A percentile compares a stretch with the other conserved stretches of the same genome.
Evolutionary conservation across 2,113 vertebrate genomes (phyloP).

Genomic region (Alexandromys fortis): DNA sequence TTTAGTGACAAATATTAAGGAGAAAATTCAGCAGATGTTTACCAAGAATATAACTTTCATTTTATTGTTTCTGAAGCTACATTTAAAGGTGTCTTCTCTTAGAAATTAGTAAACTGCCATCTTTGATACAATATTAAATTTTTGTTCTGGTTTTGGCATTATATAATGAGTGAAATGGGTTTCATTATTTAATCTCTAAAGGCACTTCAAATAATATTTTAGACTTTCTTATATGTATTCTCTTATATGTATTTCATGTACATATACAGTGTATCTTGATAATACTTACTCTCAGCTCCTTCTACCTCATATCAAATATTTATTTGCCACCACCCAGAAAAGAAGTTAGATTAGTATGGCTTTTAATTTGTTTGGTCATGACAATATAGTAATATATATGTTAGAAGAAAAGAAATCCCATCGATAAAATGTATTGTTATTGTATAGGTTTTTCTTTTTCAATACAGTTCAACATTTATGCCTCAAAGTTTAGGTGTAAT

Average conservation of each 20-base stretch:
- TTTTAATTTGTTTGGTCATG: not conserved
- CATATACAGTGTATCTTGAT: not conserved
- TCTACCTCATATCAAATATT: not conserved
- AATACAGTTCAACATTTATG: constrained; percentile 36
- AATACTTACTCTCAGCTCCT: not conserved
- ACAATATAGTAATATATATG: constrained; percentile 59
- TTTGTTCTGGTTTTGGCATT: not conserved
- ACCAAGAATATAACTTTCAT: not conserved
- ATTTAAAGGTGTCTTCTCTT: not conserved
- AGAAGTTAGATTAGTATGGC: not conserved
- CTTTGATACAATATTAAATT: constrained; percentile 13
- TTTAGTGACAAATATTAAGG: not conserved
- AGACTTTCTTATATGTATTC: not conserved
- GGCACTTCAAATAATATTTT: not conserved
- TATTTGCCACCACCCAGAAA: not conserved
- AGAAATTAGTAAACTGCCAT: not conserved
- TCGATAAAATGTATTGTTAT: constrained; percentile 52
- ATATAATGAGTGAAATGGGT: not conserved
- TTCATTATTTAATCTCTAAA: constrained; percentile 51
- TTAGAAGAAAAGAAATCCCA: constrained; percentile 19
- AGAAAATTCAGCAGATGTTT: not conserved
- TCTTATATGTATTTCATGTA: not conserved
- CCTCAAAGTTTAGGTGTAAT: not conserved
- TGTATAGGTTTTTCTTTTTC: constrained; percentile 19
- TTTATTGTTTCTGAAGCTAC: not conserved